These are phyloP conservation scores for Meandrina meandrites DNA, from an alignment of 92 coral and sea anemone genomes.

Conservation along the genomic window DNA sequence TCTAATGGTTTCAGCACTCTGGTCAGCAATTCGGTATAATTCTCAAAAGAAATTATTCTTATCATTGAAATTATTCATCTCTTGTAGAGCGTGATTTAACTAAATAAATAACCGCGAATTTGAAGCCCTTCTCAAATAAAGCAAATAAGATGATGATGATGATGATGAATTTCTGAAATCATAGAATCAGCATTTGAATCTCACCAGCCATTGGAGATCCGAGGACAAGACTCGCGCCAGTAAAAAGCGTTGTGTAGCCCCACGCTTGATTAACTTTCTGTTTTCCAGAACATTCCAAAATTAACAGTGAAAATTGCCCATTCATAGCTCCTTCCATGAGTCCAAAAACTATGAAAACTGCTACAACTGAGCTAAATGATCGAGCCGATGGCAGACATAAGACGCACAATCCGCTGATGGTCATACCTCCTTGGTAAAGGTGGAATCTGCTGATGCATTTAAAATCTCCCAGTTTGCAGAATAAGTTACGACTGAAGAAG, in stretches of 20 bases:
- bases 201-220: slow-evolving; percentile 45
- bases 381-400: slow-evolving; percentile 30
- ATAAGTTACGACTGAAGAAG: slow-evolving; percentile 48
- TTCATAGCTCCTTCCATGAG: slow-evolving; percentile 55
- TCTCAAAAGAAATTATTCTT: no score
- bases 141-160: no score
- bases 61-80: no score
- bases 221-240: neutral
- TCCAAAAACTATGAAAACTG: slow-evolving; percentile 41
- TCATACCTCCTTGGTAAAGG: slow-evolving; percentile 39
- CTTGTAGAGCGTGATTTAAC: no score
- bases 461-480: slow-evolving; percentile 47
- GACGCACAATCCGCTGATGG: slow-evolving; percentile 29
- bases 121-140: no score
- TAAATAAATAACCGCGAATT: no score
- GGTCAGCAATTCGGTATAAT: no score
- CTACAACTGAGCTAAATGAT: slow-evolving; percentile 29
- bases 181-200: neutral
- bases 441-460: slow-evolving; percentile 32
- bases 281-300: slow-evolving; percentile 40
- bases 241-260: slow-evolving; percentile 24
- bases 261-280: slow-evolving; percentile 36
- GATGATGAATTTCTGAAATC: no score
- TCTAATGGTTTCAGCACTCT: no score
- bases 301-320: slow-evolving; percentile 42